Evolutionary conservation across 92 coral and sea anemone species (phyloP).

Genomic region (Heteractis magnifica): DNA sequence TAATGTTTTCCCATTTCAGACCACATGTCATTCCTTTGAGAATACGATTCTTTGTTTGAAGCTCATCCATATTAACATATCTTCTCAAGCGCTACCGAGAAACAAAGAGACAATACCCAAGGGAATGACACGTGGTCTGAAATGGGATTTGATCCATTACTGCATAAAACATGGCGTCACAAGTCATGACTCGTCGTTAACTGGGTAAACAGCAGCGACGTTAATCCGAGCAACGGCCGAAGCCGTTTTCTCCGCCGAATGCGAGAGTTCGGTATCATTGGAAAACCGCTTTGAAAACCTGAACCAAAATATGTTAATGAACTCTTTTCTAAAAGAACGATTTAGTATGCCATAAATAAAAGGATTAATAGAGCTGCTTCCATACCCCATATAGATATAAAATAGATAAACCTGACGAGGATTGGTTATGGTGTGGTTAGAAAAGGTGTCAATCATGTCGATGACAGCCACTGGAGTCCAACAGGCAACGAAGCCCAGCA

Average conservation of each 20-base stretch:
- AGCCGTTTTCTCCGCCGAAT: background rate
- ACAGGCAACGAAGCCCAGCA: conserved; percentile 45
- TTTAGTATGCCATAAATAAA: conserved; percentile 50
- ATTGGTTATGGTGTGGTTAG: conserved; percentile 17
- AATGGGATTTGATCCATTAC: too few relatives aligned
- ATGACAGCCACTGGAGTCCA: conserved; percentile 57
- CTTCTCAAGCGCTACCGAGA: too few relatives aligned
- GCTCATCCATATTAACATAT: too few relatives aligned
- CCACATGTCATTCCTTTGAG: too few relatives aligned
- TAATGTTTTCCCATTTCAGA: too few relatives aligned
- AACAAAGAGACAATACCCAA: too few relatives aligned
- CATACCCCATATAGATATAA: conserved; percentile 48
- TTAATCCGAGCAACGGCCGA: background rate
- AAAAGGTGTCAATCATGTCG: conserved; percentile 43
- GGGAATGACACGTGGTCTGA: too few relatives aligned
- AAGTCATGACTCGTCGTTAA: background rate
- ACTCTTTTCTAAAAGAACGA: conserved; percentile 34
- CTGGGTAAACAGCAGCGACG: background rate
- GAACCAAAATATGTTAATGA: conserved; percentile 30
- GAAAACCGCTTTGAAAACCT: background rate
- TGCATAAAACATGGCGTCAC: background rate
- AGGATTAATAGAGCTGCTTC: conserved; percentile 50
- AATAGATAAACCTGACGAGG: conserved; percentile 40
- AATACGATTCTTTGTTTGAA: too few relatives aligned
- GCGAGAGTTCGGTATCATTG: background rate